Evolutionary conservation across 2,113 vertebrate genomes (phyloP).

Genomic region (Eurystomus gularis): DNA sequence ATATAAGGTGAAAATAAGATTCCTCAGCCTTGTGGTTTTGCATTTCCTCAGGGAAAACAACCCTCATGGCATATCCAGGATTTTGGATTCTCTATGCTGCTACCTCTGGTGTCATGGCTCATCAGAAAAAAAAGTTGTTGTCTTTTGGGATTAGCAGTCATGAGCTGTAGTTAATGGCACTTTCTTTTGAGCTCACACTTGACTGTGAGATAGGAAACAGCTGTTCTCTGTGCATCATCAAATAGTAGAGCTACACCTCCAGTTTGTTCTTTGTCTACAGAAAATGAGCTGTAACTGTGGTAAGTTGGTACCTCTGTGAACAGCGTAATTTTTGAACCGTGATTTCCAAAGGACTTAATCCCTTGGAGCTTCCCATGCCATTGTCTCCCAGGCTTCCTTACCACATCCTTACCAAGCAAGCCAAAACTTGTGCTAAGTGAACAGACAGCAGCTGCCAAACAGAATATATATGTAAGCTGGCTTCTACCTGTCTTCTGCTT

Average conservation of each 20-base stretch:
- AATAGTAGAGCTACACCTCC: neutral
- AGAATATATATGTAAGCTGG: neutral
- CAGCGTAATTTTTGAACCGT: neutral
- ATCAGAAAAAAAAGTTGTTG: neutral
- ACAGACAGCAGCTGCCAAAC: neutral
- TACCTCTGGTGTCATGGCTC: neutral
- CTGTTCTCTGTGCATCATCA: neutral
- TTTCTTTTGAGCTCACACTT: neutral
- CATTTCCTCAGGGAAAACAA: neutral
- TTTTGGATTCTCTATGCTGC: neutral
- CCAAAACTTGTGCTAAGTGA: neutral
- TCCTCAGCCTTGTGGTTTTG: neutral
- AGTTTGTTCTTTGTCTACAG: neutral
- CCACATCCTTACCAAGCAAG: neutral
- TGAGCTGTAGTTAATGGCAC: neutral
- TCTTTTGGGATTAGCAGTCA: neutral
- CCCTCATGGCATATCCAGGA: neutral
- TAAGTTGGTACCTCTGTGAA: neutral
- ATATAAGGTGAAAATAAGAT: neutral
- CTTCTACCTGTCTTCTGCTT: neutral
- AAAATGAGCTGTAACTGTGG: neutral
- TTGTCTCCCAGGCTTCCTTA: neutral
- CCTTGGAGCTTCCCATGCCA: neutral
- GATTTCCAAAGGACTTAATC: neutral
- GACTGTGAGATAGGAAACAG: neutral